Evolutionary conservation across 1,140 invertebrate genomes (phyloP).

Genomic region (Teleopsis dalmanni): DNA sequence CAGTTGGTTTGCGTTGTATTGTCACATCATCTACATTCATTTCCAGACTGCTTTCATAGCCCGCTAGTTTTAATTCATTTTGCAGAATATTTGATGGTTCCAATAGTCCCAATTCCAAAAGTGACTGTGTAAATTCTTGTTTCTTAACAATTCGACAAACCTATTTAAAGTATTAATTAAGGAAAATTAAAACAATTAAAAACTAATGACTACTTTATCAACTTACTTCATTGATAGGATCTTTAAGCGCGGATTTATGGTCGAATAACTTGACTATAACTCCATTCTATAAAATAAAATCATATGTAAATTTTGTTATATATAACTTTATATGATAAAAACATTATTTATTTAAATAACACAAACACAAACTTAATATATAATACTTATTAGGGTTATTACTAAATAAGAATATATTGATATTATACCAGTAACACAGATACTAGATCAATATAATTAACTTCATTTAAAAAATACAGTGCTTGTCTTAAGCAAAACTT

Average conservation of each 20-base stretch:
- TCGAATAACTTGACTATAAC: slow-evolving; percentile 49
- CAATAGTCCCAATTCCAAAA: slow-evolving; percentile 50
- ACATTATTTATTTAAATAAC: neutral
- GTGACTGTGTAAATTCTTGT: slow-evolving; percentile 52
- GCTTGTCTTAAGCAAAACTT: slow-evolving; percentile 28
- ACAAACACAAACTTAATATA: neutral
- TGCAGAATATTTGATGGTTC: slow-evolving; percentile 28
- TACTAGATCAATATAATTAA: slow-evolving; percentile 45
- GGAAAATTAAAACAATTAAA: neutral
- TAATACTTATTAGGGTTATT: neutral
- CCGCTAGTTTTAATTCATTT: slow-evolving; percentile 19
- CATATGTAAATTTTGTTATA: neutral
- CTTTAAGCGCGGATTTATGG: slow-evolving; percentile 45
- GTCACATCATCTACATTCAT: slow-evolving; percentile 11
- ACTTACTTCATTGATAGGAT: slow-evolving; percentile 42
- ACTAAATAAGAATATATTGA: no score
- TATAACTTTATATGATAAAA: neutral
- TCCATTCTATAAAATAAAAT: slow-evolving; percentile 45
- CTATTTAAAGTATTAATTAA: neutral
- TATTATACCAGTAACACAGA: no score
- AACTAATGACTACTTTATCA: neutral
- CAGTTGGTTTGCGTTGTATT: slow-evolving; percentile 16
- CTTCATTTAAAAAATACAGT: neutral
- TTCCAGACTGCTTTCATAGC: slow-evolving; percentile 25
- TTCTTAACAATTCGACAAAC: slow-evolving; percentile 51